These are phyloP conservation scores for Heptranchias perlo DNA, from an alignment of 2,113 vertebrate genomes.

Conservation along the genomic window DNA sequence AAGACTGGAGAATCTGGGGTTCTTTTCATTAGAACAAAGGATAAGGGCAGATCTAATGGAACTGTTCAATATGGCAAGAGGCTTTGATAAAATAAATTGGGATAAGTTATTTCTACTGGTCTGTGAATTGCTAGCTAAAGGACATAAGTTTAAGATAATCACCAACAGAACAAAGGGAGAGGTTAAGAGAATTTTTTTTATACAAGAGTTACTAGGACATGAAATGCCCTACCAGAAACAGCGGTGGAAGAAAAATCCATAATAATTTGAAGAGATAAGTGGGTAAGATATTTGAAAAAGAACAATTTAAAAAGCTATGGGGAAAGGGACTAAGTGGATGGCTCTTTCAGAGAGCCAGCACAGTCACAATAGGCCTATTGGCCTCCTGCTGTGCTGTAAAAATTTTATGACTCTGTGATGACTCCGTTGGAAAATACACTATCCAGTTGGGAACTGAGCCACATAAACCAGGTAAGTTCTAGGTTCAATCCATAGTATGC, in stretches of 20 bases:
- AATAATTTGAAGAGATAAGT: neutral
- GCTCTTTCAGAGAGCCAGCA: neutral
- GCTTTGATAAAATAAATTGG: neutral
- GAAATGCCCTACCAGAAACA: neutral
- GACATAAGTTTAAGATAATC: neutral
- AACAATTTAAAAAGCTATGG: neutral
- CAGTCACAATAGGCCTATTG: neutral
- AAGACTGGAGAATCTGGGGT: neutral
- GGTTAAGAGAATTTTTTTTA: neutral
- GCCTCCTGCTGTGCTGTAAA: neutral
- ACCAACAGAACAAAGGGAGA: neutral
- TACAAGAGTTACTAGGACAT: neutral
- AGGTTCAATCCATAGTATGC: too few relatives aligned
- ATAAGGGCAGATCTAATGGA: neutral
- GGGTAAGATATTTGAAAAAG: neutral
- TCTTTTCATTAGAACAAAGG: neutral
- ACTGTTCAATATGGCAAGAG: neutral
- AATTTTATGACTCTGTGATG: neutral
- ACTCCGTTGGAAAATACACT: neutral
- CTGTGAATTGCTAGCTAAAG: neutral
- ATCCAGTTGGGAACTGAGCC: neutral
- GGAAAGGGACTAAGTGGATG: neutral
- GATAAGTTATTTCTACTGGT: neutral
- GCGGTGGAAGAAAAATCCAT: neutral
- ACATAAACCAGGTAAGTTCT: neutral